Evolutionary conservation across 2,888 invertebrate species (phyloP).

Genomic region (Listrodromus nycthemerus): DNA sequence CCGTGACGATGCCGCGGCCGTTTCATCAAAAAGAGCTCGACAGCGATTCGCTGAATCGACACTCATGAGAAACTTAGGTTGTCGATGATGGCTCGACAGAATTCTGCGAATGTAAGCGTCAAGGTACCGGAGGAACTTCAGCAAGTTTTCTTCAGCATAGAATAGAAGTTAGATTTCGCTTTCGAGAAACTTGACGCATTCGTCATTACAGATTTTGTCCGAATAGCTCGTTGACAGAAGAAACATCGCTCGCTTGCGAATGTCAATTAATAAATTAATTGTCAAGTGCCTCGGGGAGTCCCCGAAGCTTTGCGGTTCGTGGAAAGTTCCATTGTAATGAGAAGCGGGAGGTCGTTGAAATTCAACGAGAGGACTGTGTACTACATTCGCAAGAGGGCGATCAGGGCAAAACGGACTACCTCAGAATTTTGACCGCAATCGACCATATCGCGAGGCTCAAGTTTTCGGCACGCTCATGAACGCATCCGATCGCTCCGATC

Average conservation of each 20-base stretch:
- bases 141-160: not conserved
- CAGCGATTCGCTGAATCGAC: constrained; percentile 3
- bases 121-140: not conserved
- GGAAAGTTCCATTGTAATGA: constrained; percentile 7
- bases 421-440: not conserved
- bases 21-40: not conserved
- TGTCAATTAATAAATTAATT: not conserved
- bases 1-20: not conserved
- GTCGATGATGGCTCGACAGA: not conserved
- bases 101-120: not conserved
- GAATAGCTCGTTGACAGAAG: not conserved
- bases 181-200: not conserved
- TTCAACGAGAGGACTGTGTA: not conserved
- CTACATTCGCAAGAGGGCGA: not conserved
- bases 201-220: not conserved
- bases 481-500: not conserved
- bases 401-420: not conserved
- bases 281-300: not conserved
- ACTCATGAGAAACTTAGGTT: not conserved
- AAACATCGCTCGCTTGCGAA: not conserved
- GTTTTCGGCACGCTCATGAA: no score
- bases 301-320: not conserved
- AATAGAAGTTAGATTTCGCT: not conserved
- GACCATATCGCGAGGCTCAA: not conserved
- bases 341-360: not conserved